phyloP scores from a whole-genome alignment of 2,888 invertebrate species.

The Drosophila conformis region DNA sequence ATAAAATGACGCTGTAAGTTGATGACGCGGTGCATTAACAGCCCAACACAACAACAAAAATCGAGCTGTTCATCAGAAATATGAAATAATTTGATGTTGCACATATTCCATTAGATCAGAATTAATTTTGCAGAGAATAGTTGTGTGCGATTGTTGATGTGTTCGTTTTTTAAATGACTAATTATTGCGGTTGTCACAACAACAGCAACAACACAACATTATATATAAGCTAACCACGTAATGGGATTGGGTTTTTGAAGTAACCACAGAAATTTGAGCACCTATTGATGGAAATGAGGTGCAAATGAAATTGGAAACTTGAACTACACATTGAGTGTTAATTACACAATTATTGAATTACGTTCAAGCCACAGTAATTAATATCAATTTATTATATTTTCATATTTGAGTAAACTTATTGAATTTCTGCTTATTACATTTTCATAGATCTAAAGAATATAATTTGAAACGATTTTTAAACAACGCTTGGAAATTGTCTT shows the following conservation, averaged over 20 bases:
- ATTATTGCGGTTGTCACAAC: slow-evolving; percentile 28
- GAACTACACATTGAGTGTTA: background rate
- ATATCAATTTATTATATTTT: background rate
- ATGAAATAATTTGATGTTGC: slow-evolving; percentile 26
- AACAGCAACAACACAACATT: background rate
- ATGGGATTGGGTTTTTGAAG: slow-evolving; percentile 28
- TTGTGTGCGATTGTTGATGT: slow-evolving; percentile 9
- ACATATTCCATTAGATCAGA: slow-evolving; percentile 29
- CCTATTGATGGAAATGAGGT: background rate
- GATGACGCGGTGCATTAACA: slow-evolving; percentile 57
- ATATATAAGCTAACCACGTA: slow-evolving; percentile 32
- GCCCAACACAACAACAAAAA: slow-evolving; percentile 19
- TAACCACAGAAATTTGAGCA: slow-evolving; percentile 40
- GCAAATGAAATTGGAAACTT: background rate
- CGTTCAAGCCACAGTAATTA: background rate
- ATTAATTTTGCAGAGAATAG: slow-evolving; percentile 43
- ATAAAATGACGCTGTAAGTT: slow-evolving; percentile 25
- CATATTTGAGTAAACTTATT: background rate
- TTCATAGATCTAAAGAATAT: background rate
- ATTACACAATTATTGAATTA: slow-evolving; percentile 12
- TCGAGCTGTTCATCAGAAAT: slow-evolving; percentile 8
- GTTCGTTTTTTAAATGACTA: slow-evolving; percentile 32
- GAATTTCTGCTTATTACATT: background rate
- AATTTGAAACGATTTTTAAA: background rate
- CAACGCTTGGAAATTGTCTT: background rate